Conservation (phyloP, 2,888 invertebrate genomes). For the Brachypterus glaber region DNA sequence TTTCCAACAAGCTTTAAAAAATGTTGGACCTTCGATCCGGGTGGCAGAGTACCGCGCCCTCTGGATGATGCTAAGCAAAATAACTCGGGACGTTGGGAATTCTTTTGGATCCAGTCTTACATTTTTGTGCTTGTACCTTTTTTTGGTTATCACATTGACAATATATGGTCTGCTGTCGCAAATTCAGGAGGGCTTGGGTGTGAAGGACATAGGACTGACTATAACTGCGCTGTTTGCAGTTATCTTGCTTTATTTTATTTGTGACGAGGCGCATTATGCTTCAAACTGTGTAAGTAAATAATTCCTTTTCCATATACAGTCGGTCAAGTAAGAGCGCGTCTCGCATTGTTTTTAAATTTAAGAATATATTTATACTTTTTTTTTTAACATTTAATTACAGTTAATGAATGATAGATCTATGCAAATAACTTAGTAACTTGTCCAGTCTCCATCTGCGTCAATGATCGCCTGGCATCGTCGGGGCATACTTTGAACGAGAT, state of each 20-base stretch:
- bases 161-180: slow-evolving; percentile 65
- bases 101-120: slow-evolving; percentile 60
- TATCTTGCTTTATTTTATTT: slow-evolving; percentile 59
- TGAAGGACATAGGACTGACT: slow-evolving; percentile 60
- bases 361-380: too few relatives aligned
- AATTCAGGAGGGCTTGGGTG: slow-evolving; percentile 61
- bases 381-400: too few relatives aligned
- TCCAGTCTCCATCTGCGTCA: too few relatives aligned
- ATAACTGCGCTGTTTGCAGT: slow-evolving; percentile 58
- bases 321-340: too few relatives aligned
- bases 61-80: slow-evolving; percentile 61
- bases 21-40: slow-evolving; percentile 58
- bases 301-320: slow-evolving; percentile 6
- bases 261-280: slow-evolving; percentile 65
- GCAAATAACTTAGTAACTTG: too few relatives aligned
- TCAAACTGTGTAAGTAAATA: slow-evolving; percentile 53
- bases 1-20: slow-evolving; percentile 57
- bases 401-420: too few relatives aligned
- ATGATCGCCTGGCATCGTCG: too few relatives aligned
- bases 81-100: slow-evolving; percentile 56
- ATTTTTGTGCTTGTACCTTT: slow-evolving; percentile 58
- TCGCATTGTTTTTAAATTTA: neutral
- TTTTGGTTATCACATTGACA: slow-evolving; percentile 63
- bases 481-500: too few relatives aligned
- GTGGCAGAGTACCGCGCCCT: slow-evolving; percentile 61